Evolutionary conservation across 2,113 vertebrate genomes (phyloP).

Genomic region (Ciconia boyciana): DNA sequence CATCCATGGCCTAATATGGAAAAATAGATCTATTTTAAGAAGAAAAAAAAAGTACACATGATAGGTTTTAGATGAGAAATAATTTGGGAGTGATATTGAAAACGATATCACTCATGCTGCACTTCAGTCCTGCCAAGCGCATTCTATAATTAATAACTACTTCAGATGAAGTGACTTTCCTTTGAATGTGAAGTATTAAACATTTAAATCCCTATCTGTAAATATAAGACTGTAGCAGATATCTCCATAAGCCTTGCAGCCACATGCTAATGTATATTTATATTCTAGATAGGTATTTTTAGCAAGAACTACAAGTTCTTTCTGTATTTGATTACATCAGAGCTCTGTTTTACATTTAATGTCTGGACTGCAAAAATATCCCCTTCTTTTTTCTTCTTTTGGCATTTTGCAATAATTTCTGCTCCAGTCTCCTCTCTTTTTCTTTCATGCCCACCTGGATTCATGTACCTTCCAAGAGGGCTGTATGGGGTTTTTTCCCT

Average conservation of each 20-base stretch:
- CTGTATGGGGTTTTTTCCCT: not conserved
- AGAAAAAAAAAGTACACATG: not conserved
- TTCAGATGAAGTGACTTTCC: slow-evolving; percentile 39
- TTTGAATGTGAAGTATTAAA: slow-evolving; percentile 44
- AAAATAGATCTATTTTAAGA: slow-evolving; percentile 41
- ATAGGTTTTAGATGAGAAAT: slow-evolving; percentile 31
- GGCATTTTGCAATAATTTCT: not conserved
- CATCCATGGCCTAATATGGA: not conserved
- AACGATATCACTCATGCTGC: not conserved
- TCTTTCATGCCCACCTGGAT: not conserved
- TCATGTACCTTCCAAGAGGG: not conserved
- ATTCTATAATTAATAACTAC: slow-evolving; percentile 59
- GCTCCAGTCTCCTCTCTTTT: not conserved
- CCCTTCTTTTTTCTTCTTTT: not conserved
- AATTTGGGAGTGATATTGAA: slow-evolving; percentile 32
- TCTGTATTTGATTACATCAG: slow-evolving; percentile 22
- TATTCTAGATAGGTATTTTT: slow-evolving; percentile 52
- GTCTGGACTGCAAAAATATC: not conserved
- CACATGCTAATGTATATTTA: slow-evolving; percentile 37
- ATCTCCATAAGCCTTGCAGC: slow-evolving; percentile 24
- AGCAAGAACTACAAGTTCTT: slow-evolving; percentile 40
- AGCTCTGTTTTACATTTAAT: not conserved
- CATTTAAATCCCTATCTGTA: slow-evolving; percentile 57
- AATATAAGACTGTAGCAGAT: slow-evolving; percentile 13
- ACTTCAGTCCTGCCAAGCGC: not conserved